phyloP scores from a whole-genome alignment of 2,797 vertebrate species.

The Lagorchestes hirsutus region DNA sequence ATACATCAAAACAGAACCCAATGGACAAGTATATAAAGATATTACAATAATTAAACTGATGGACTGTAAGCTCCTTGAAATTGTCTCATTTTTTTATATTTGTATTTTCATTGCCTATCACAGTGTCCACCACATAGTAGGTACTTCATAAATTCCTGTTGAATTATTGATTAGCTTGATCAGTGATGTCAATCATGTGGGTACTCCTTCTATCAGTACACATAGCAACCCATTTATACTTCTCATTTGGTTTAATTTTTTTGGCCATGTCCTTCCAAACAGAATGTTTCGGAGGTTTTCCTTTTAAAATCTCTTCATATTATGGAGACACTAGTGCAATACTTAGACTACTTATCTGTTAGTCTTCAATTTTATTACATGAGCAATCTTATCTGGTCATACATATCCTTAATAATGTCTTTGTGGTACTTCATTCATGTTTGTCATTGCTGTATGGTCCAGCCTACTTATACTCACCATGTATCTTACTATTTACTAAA shows the following conservation, averaged over 20 bases:
- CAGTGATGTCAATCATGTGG: neutral
- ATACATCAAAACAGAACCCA: neutral
- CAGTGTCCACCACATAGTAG: neutral
- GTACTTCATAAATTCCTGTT: neutral
- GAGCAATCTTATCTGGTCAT: neutral
- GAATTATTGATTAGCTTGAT: neutral
- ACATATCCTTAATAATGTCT: neutral
- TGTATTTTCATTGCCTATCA: neutral
- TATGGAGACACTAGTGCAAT: neutral
- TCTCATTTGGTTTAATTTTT: neutral
- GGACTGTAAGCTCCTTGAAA: neutral
- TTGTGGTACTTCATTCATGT: neutral
- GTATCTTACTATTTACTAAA: neutral
- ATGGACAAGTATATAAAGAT: neutral
- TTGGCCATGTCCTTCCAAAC: neutral
- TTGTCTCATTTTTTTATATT: constrained; percentile 27
- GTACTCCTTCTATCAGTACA: neutral
- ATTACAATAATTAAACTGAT: neutral
- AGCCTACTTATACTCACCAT: neutral
- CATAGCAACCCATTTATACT: neutral
- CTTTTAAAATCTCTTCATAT: neutral
- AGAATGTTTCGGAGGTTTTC: neutral
- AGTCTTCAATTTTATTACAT: neutral
- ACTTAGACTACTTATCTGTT: neutral
- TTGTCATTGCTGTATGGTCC: neutral